Evolutionary conservation across 1,140 invertebrate species (phyloP), one percentile per base, ranked within the genome.

Genomic region (Tyrophagus putrescentiae): DNA sequence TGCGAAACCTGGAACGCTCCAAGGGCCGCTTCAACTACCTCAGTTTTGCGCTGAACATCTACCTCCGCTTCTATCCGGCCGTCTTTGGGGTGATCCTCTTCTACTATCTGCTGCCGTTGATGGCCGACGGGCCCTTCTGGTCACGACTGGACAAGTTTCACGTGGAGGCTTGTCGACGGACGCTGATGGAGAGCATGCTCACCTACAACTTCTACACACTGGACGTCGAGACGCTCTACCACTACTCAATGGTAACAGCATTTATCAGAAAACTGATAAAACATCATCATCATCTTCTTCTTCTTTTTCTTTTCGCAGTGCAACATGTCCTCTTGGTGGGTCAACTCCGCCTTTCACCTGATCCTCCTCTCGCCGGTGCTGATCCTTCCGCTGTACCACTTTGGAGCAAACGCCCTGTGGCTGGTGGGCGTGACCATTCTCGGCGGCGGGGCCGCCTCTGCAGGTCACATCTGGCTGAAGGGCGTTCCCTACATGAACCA

Each of bases 21-120:
- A 53, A 56, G 36, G 42, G 57, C 13, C 42, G 27, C 27, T 53
- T 61, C n/a, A 53, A 63, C 41, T 63, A 53, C 50, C 28, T 63
- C 9, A 7, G 9, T 5, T 61, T 61, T 62, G 27, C 54, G 4
- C 32, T 48, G 6, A n/a, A 52, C 27, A 36, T 29, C 16, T 60
- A 42, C 18, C 25, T 60, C 16, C 57, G 57, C 1, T 56, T 60
- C 29, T 41, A 31, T 7, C 57, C 62, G n/a, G 21, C 44, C 23
- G 28, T 61, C 28, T 21, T 61, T 33, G 62, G 57, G 3, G n/a
- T 54, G 1, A 60, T 61, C 13, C 18, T 53, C 7, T 27, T 63
- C 27, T 41, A 42, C 39, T 60, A 41, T 25, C 16, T 63, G 6
- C 33, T 60, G 6, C 62, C 58, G 11, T 32, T 41, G 13, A 4